Conservation (phyloP, 2,888 invertebrate genomes). For the Ennomos fuscantarius region DNA sequence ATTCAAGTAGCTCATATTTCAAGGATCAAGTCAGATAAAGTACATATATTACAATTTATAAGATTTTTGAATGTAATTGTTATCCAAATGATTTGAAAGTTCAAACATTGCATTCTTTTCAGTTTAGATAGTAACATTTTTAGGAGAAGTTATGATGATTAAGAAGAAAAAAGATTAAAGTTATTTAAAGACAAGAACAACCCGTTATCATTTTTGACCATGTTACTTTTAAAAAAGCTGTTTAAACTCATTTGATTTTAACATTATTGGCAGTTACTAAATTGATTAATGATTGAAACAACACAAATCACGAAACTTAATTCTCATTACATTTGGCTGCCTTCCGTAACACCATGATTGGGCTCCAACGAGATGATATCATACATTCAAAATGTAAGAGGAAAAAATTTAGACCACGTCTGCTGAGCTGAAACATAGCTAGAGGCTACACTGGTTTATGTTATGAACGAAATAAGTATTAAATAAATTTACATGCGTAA, state of each 20-base stretch:
- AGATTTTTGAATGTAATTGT: not conserved
- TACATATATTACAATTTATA: not conserved
- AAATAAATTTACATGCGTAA: slow-evolving; percentile 26
- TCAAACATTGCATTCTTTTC: too few relatives aligned
- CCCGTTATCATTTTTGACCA: too few relatives aligned
- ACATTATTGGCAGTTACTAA: slow-evolving; percentile 2
- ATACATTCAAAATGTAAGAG: slow-evolving; percentile 37
- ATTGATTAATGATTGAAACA: slow-evolving; percentile 30
- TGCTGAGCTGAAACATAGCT: slow-evolving; percentile 39
- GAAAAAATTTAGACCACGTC: slow-evolving; percentile 29
- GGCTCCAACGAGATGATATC: slow-evolving; percentile 52
- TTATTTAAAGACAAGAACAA: too few relatives aligned
- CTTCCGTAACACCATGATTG: slow-evolving; percentile 45
- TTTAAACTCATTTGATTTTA: not conserved
- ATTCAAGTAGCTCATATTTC: slow-evolving; percentile 19
- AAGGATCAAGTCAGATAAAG: slow-evolving; percentile 11
- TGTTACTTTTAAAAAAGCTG: too few relatives aligned
- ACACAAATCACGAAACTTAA: slow-evolving; percentile 38
- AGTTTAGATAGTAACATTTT: too few relatives aligned
- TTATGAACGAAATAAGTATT: slow-evolving; percentile 23
- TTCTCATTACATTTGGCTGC: slow-evolving; percentile 47
- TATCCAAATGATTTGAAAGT: not conserved
- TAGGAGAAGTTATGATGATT: too few relatives aligned
- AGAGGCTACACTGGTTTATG: slow-evolving; percentile 34
- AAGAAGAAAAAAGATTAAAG: too few relatives aligned